Base-by-base conservation (phyloP, 2,113 vertebrate species). In the Saguinus midas region DNA sequence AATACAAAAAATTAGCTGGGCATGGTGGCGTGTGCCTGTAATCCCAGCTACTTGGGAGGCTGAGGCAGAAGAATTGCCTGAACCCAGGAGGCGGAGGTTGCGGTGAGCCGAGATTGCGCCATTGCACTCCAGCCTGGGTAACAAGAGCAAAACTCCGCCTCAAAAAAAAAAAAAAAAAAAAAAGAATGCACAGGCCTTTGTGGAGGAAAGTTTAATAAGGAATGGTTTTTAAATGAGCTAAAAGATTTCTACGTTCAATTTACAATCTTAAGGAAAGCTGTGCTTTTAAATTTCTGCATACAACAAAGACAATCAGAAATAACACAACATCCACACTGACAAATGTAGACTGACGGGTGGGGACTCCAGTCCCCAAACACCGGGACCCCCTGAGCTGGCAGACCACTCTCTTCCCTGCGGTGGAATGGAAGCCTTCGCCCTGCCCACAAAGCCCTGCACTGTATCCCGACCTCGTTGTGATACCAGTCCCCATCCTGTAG, bases 401-500 rank as follows among this genome's bases (percentile, higher is more conserved):
- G 40, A 50, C 68, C 8, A 29, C 35, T 11, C 64, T 84, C 58
- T 35, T 70, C 45, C 14, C 11, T 12, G 37, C 25, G 35, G 20
- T 45, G 8, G 9, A 48, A 55, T 4, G 40, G 25, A 84, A 37
- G 50, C 27, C 8, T 1, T 32, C 27, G 45, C 43, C 23, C 43
- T 21, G 68, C n/a, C 55, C 37, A n/a, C 61, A 85, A 55, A 25
- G 9, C 35, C 21, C 13, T 21, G 3, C 52, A 12, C 14, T 9
- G 29, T 18, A 17, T 25, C 57, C 96, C 86, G 68, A 97, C 98
- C 98, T 85, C 64, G 0, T 18, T 0, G 58, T 7, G 95, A 85
- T 27, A 40, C 8, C 5, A 75, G 0, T 21, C 98, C 98, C 98
- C 97, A 98, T 37, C 97, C 98, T 12, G 97, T 96, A 5, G 45